Percentiles rank a stretch among this genome's conserved stretches.
phyloP scores from a whole-genome alignment of 2,797 vertebrate genomes.

The Semotilus atromaculatus region DNA sequence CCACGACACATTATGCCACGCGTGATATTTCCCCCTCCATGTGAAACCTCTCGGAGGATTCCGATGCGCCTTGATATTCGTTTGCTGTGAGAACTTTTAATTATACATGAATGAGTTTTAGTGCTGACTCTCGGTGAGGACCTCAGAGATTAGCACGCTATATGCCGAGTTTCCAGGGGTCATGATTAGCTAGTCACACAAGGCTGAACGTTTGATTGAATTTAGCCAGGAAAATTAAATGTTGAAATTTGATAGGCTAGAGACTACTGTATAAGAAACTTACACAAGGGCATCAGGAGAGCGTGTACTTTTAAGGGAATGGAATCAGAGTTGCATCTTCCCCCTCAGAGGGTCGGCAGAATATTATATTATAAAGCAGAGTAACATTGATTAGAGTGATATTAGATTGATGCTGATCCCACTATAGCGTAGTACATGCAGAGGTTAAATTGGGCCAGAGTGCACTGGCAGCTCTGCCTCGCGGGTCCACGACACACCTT shows the following conservation, averaged over 20 bases:
- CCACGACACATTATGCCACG: neutral
- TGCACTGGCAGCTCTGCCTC: too few relatives aligned
- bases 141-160: conserved; percentile 50
- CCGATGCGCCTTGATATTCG: conserved; percentile 38
- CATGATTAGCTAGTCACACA: conserved; percentile 60
- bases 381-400: neutral
- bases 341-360: neutral
- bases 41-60: conserved; percentile 42
- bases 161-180: conserved; percentile 52
- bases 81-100: conserved; percentile 57
- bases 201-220: conserved; percentile 62
- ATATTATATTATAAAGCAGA: neutral
- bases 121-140: conserved; percentile 29
- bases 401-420: conserved; percentile 17
- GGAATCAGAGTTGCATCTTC: conserved; percentile 7
- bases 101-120: conserved; percentile 62
- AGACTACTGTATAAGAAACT: conserved; percentile 39
- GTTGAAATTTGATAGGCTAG: conserved; percentile 46
- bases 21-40: conserved; percentile 25
- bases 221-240: conserved; percentile 53
- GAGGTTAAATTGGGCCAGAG: too few relatives aligned
- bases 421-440: too few relatives aligned
- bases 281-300: conserved; percentile 31
- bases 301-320: conserved; percentile 14
- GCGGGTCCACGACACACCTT: too few relatives aligned